Conservation (phyloP, 2,888 invertebrate species). For the Strigamia transsilvanica region DNA sequence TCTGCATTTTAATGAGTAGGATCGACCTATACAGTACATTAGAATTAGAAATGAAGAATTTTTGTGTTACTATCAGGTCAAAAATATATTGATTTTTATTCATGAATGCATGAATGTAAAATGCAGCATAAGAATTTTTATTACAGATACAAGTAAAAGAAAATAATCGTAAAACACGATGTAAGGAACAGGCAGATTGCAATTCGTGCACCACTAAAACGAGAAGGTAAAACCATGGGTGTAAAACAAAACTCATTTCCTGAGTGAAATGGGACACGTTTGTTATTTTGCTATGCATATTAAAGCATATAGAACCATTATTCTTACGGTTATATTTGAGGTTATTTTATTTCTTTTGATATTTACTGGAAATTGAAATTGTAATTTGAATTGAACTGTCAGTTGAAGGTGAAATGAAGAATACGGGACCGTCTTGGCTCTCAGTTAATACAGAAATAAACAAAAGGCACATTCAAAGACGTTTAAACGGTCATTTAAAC, state of each 20-base stretch:
- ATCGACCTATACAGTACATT: no score
- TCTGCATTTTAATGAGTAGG: no score
- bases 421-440: no score
- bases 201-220: not conserved
- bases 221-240: not conserved
- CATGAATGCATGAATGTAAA: not conserved
- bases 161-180: not conserved
- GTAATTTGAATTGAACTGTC: no score
- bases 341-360: no score
- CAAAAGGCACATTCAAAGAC: no score
- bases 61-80: no score
- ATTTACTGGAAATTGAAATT: no score
- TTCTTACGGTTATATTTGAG: not conserved
- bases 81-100: not conserved
- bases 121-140: not conserved
- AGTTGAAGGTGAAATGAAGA: no score
- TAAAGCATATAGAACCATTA: not conserved
- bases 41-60: no score
- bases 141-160: not conserved
- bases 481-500: no score
- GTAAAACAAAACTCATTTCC: slow-evolving; percentile 26
- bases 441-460: no score
- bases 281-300: not conserved
- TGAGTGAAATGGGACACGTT: not conserved
- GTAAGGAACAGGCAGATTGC: not conserved